phyloP scores from a whole-genome alignment of 1,140 invertebrate genomes.

The Rhagoletis zephyria region DNA sequence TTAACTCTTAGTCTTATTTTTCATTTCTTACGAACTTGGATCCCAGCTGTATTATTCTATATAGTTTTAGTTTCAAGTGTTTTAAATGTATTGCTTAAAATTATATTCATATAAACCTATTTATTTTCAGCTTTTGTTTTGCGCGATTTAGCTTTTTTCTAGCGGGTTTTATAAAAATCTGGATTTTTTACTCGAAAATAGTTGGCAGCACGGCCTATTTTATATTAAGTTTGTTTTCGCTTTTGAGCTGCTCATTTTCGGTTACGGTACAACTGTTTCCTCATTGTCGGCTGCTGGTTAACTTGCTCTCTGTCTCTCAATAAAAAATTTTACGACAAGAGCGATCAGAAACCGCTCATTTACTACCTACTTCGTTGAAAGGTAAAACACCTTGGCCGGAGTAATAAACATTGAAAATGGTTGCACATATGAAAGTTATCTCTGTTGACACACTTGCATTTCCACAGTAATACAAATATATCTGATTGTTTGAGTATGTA shows the following conservation, averaged over 20 bases:
- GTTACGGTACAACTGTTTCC: not conserved
- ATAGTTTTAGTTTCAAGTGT: too few relatives aligned
- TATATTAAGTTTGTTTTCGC: not conserved
- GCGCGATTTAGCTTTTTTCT: too few relatives aligned
- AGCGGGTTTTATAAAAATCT: too few relatives aligned
- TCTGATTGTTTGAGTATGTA: not conserved
- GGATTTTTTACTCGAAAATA: too few relatives aligned
- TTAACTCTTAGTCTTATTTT: too few relatives aligned
- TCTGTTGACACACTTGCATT: not conserved
- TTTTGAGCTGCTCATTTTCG: constrained; percentile 31
- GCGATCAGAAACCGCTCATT: not conserved
- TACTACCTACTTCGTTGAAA: constrained; percentile 1
- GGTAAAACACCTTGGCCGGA: not conserved
- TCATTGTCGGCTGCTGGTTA: not conserved
- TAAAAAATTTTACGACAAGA: not conserved
- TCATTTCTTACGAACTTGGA: too few relatives aligned
- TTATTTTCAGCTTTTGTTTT: too few relatives aligned
- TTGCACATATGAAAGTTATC: constrained; percentile 12
- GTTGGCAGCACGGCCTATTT: too few relatives aligned
- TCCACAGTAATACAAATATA: not conserved
- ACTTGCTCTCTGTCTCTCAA: not conserved
- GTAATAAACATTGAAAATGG: not conserved
- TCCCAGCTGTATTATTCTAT: too few relatives aligned
- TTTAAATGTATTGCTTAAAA: too few relatives aligned
- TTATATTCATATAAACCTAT: too few relatives aligned